These are phyloP conservation scores for Ellobium chinense DNA, from an alignment of 2,888 invertebrate genomes.

Conservation along the genomic window DNA sequence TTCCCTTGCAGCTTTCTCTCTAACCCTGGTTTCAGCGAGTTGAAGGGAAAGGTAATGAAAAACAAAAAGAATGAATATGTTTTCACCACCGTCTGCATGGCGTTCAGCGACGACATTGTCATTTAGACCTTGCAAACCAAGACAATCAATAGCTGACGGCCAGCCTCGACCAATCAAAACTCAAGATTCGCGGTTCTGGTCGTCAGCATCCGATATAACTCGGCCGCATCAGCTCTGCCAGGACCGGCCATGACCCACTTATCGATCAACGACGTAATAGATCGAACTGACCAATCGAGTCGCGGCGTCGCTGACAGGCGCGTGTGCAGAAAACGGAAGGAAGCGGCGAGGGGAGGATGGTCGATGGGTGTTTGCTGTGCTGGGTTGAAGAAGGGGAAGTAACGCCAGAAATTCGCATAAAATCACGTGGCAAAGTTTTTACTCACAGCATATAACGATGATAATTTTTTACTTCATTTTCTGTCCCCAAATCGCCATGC, in stretches of 20 bases:
- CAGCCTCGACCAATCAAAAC: conserved; percentile 5
- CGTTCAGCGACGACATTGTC: conserved; percentile 17
- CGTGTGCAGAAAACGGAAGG: conserved; percentile 6
- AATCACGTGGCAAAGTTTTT: background rate
- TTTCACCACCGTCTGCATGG: too few relatives aligned
- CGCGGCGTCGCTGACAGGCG: background rate
- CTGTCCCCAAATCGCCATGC: too few relatives aligned
- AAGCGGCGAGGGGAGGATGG: background rate
- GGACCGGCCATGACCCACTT: conserved; percentile 41
- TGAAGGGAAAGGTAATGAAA: too few relatives aligned
- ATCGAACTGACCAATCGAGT: conserved; percentile 9
- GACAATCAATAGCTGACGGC: conserved; percentile 36
- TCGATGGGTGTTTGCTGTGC: background rate
- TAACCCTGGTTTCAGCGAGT: too few relatives aligned
- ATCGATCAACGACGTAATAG: conserved; percentile 27
- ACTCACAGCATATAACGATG: background rate
- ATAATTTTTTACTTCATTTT: background rate
- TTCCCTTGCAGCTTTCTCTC: too few relatives aligned
- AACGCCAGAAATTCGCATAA: too few relatives aligned
- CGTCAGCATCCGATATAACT: conserved; percentile 40
- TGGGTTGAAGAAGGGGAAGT: background rate
- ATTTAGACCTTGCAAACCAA: background rate
- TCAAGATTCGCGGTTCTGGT: background rate
- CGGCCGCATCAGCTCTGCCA: conserved; percentile 25
- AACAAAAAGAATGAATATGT: too few relatives aligned